phyloP scores from a whole-genome alignment of 92 coral and sea anemone species.

The Epizoanthus rinbou region DNA sequence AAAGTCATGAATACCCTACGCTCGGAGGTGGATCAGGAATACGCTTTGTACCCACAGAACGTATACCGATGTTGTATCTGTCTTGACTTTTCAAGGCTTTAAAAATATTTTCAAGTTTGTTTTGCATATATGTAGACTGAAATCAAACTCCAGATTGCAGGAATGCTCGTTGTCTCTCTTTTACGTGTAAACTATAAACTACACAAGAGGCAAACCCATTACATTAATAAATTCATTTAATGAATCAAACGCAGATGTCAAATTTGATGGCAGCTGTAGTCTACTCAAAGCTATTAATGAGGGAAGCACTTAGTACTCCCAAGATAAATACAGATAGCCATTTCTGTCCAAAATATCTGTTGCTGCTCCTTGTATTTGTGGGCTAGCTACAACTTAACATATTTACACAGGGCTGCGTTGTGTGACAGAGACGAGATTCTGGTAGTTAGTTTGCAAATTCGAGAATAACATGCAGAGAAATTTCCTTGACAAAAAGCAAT shows the following conservation, averaged over 20 bases:
- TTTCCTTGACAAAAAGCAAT: conserved; percentile 1
- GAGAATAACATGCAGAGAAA: not conserved
- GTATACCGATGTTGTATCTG: not conserved
- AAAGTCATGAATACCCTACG: not conserved
- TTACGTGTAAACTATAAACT: not conserved
- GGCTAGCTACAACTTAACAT: not conserved
- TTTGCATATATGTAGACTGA: not conserved
- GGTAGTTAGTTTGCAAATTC: conserved; percentile 18
- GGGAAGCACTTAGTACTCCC: not conserved
- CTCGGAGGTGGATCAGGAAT: not conserved
- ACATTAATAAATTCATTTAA: not conserved
- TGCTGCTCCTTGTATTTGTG: conserved; percentile 17
- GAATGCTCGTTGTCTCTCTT: not conserved
- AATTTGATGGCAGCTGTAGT: not conserved
- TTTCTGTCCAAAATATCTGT: conserved; percentile 26
- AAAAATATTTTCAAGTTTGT: not conserved
- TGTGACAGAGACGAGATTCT: conserved; percentile 6
- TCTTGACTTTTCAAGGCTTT: not conserved
- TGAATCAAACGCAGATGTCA: not conserved
- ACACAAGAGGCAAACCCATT: not conserved
- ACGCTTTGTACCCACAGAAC: not conserved
- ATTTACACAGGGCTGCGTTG: conserved; percentile 7
- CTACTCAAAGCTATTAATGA: conserved; percentile 1
- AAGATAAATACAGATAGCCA: not conserved
- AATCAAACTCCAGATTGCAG: conserved; percentile 29